Evolutionary conservation across 2,888 invertebrate genomes (phyloP), one percentile per base, ranked within the genome.

Genomic region (Cactoblastis cactorum): DNA sequence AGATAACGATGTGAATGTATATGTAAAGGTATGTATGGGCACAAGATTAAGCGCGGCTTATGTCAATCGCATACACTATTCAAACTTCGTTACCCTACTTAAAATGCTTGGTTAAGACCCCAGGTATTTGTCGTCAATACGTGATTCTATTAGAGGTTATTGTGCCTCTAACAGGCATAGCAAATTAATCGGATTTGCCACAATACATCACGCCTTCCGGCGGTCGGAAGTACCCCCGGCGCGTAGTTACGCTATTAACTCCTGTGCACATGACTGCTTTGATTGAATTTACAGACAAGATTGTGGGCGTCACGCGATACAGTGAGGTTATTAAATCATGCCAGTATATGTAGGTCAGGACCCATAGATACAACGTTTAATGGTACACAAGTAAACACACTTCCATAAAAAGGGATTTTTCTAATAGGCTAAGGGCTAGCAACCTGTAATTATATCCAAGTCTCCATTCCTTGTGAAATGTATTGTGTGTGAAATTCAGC

Each of bases 61-160:
- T n/a, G n/a, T n/a, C n/a, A n/a, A n/a, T n/a, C n/a, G n/a, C n/a
- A n/a, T n/a, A n/a, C n/a, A n/a, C n/a, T n/a, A n/a, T n/a, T n/a
- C n/a, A n/a, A n/a, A n/a, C n/a, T n/a, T n/a, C n/a, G n/a, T n/a
- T n/a, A n/a, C n/a, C n/a, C n/a, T n/a, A n/a, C n/a, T n/a, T n/a
- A n/a, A n/a, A n/a, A n/a, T n/a, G n/a, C n/a, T n/a, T n/a, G n/a
- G n/a, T n/a, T n/a, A n/a, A n/a, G n/a, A n/a, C n/a, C n/a, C n/a
- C 58, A 70, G 66, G 68, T 59, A 64, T 60, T 62, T 62, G 52
- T 62, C 62, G 63, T 58, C 65, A 63, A 73, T 73, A 71, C 59
- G 70, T 58, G 72, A 75, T 74, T 75, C 75, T 81, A 72, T 81
- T 76, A 77, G 71, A 70, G 74, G 71, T 74, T 76, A 78, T 80